These are phyloP conservation scores for Micromesistius poutassou DNA, from an alignment of 2,797 vertebrate species.

Conservation along the genomic window DNA sequence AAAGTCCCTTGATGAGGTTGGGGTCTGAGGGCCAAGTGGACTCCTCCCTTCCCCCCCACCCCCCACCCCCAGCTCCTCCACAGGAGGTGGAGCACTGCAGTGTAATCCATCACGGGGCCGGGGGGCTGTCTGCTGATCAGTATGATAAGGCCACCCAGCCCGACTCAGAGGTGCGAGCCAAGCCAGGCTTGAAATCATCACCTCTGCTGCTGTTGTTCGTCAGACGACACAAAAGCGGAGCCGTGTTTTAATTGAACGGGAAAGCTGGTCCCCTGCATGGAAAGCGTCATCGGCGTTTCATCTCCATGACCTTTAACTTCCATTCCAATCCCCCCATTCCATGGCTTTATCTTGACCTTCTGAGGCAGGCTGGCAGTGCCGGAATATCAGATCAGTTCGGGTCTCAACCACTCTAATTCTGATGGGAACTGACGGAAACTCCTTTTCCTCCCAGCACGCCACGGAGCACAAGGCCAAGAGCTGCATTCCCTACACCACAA, in stretches of 20 bases:
- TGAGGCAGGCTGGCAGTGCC: neutral
- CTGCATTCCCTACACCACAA: constrained; percentile 15
- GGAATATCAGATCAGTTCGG: neutral
- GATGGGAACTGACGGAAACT: neutral
- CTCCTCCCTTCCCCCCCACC: too few species aligned
- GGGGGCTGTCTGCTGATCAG: constrained; percentile 25
- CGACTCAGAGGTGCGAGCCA: constrained; percentile 19
- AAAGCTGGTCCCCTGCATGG: neutral
- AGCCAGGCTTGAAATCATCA: constrained; percentile 9
- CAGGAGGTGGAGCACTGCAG: constrained; percentile 24
- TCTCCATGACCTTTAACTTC: neutral
- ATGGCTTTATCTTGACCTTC: neutral
- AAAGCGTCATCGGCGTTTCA: neutral
- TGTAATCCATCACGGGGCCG: constrained; percentile 51
- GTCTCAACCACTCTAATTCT: constrained; percentile 1
- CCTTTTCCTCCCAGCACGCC: constrained; percentile 8
- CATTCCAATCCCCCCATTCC: neutral
- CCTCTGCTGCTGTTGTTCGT: neutral
- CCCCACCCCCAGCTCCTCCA: neutral
- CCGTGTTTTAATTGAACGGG: neutral
- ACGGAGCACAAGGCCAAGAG: neutral
- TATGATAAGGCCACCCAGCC: constrained; percentile 28
- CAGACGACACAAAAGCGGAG: neutral
- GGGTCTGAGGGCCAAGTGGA: too few species aligned
- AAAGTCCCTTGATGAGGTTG: neutral